Base-by-base conservation (phyloP, 2,797 vertebrate genomes). In the Mus spretus region DNA sequence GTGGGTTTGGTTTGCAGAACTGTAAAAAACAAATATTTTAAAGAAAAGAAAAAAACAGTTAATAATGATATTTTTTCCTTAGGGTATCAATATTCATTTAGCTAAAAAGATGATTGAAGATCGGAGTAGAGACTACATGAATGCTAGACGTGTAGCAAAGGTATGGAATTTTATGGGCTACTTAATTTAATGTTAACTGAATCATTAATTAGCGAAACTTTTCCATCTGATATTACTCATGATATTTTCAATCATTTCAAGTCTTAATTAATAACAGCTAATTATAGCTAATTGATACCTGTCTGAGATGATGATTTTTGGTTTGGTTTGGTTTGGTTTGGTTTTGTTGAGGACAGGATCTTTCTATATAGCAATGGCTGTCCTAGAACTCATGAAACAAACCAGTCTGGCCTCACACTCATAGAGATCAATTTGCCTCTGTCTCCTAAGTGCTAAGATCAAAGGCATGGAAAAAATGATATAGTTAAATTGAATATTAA, bases 71-170 rank as follows among this genome's bases (percentile, higher is more conserved):
- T 97, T 97, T 31, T 97, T 31, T 55, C 70, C 97, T 79, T 98
- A 99, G 99, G 99, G 99, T 94, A 99, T 99, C 98, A 99, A 99
- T 97, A 99, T 99, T 96, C 99, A 99, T 97, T 99, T 99, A 98
- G 99, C 99, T 94, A 99, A 99, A 99, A 99, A 99, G 99, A 99
- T 99, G 99, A 99, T 99, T 80, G 99, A 99, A 98, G 99, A 99
- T 98, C 99, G 99, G 89, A 99, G 99, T 98, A 99, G 99, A 98
- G 99, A 99, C 98, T 99, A 99, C 97, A 99, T 99, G 99, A 99
- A 99, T 12, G 99, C 99, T 89, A 99, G 99, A 96, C 99, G 99
- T 95, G 99, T 99, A 89, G 99, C 99, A 91, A 99, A 99, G 99
- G 99, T 99, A 98, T 82, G 92, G 11, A 77, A 24, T 94, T 97